Evolutionary conservation across 2,888 invertebrate species (phyloP).

Genomic region (Rhorus exstirpatorius): DNA sequence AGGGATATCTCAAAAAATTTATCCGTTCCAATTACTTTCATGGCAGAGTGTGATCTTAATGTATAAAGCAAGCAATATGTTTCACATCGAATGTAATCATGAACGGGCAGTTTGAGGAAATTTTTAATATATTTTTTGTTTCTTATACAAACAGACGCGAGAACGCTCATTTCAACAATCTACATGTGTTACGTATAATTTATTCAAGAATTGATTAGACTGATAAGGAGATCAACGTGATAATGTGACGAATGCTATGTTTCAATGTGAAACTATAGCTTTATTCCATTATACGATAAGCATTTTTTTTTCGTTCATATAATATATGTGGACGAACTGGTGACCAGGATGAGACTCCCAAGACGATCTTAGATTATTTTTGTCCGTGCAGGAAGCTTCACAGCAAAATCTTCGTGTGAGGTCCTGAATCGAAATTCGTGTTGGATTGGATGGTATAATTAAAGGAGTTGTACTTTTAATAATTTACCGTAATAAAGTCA

Average conservation of each 20-base stretch:
- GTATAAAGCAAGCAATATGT: slow-evolving; percentile 15
- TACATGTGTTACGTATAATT: too few species aligned
- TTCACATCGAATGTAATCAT: neutral
- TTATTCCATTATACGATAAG: neutral
- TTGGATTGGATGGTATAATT: too few species aligned
- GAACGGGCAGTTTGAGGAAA: neutral
- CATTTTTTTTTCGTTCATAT: neutral
- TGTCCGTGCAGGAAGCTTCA: too few species aligned
- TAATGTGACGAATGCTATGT: too few species aligned
- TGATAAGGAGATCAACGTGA: neutral
- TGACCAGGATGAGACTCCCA: too few species aligned
- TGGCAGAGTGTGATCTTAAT: slow-evolving; percentile 14
- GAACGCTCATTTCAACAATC: too few species aligned
- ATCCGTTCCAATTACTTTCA: neutral
- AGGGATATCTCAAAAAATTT: slow-evolving; percentile 7
- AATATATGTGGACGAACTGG: too few species aligned
- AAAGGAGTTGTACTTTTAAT: too few species aligned
- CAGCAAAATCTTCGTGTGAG: too few species aligned
- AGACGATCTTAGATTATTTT: too few species aligned
- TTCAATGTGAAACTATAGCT: neutral
- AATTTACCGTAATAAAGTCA: too few species aligned
- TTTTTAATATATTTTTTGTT: neutral
- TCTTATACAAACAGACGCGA: neutral
- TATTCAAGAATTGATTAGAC: neutral
- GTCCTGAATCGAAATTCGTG: too few species aligned